phyloP scores from a whole-genome alignment of 2,113 vertebrate genomes.

The Albula glossodonta region DNA sequence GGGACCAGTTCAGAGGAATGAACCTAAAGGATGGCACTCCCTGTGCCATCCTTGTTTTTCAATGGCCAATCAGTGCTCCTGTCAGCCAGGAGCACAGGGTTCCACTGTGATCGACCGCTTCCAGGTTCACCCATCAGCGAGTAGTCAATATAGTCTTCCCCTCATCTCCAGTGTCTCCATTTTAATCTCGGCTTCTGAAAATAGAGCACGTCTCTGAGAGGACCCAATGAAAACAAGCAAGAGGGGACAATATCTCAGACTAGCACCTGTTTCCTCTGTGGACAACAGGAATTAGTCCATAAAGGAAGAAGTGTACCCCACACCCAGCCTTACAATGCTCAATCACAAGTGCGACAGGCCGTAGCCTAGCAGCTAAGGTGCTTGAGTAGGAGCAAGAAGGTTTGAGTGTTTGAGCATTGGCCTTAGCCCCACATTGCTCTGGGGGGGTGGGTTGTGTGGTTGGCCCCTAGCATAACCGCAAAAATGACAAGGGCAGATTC shows the following conservation, averaged over 20 bases:
- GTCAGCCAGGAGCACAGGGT: no score
- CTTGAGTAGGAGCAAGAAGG: no score
- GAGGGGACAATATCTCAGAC: conserved; percentile 26
- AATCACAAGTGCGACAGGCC: background rate
- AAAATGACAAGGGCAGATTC: no score
- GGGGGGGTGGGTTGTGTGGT: no score
- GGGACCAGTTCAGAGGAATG: conserved; percentile 39
- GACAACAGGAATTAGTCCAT: conserved; percentile 34
- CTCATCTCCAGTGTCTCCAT: background rate
- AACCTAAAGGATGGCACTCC: background rate
- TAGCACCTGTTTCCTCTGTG: conserved; percentile 41
- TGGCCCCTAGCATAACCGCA: no score
- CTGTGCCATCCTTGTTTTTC: background rate
- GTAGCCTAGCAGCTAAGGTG: no score
- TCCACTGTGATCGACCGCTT: no score
- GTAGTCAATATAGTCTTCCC: background rate
- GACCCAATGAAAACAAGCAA: conserved; percentile 3
- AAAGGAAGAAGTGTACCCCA: background rate
- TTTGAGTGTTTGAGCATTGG: no score
- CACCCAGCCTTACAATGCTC: background rate
- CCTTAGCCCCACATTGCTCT: no score
- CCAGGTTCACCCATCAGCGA: background rate
- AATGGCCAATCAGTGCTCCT: background rate
- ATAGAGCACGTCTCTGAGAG: background rate
- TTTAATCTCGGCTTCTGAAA: background rate